Evolutionary conservation across 2,888 invertebrate genomes (phyloP).

Genomic region (Acanthosoma haemorrhoidale): DNA sequence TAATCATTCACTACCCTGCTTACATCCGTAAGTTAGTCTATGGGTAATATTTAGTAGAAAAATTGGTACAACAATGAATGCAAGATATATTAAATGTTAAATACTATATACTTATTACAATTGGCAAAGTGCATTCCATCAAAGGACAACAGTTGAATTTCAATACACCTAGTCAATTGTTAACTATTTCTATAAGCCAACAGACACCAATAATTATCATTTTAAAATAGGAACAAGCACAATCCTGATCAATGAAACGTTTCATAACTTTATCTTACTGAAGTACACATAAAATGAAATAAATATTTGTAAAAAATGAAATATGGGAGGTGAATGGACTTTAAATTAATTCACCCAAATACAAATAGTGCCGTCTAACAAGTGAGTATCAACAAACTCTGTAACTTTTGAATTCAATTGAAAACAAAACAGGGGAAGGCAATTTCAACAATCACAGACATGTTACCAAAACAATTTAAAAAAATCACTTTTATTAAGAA

Average conservation of each 20-base stretch:
- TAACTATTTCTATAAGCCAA: conserved; percentile 16
- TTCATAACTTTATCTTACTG: background rate
- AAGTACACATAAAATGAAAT: too few relatives aligned
- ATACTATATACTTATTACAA: conserved; percentile 9
- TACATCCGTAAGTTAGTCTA: background rate
- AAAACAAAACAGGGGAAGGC: conserved; percentile 39
- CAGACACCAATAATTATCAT: background rate
- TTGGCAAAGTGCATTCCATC: conserved; percentile 1
- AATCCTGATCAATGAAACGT: background rate
- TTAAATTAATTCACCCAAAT: background rate
- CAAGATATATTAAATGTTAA: conserved; percentile 16
- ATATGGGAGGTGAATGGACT: background rate
- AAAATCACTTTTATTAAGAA: conserved; percentile 2
- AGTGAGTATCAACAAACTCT: conserved; percentile 34
- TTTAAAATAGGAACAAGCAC: conserved; percentile 25
- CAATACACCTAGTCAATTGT: background rate
- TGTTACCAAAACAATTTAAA: conserved; percentile 38
- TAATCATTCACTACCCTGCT: conserved; percentile 23
- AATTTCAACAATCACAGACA: conserved; percentile 41
- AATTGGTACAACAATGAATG: conserved; percentile 16
- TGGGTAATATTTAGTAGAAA: conserved; percentile 12
- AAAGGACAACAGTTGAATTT: background rate
- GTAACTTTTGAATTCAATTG: conserved; percentile 22
- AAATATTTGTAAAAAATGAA: background rate
- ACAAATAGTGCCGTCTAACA: conserved; percentile 36